A percentile compares a stretch with the other conserved stretches of the same genome.
Evolutionary conservation across 2,113 vertebrate genomes (phyloP).

Genomic region (Strix aluco): DNA sequence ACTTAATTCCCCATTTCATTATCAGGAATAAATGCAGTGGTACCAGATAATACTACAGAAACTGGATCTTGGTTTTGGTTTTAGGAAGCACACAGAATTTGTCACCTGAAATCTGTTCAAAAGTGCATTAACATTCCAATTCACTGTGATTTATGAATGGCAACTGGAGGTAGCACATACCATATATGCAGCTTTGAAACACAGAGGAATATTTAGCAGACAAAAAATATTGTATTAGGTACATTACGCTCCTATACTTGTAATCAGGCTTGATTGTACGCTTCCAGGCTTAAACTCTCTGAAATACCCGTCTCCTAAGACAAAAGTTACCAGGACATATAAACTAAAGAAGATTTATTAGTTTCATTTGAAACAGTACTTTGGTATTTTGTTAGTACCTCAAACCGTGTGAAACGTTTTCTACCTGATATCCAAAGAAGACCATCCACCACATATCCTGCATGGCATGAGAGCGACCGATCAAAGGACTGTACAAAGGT

Average conservation of each 20-base stretch:
- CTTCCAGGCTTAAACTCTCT: not conserved
- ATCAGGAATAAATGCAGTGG: not conserved
- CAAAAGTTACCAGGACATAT: not conserved
- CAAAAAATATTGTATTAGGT: not conserved
- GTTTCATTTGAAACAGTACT: not conserved
- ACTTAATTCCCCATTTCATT: not conserved
- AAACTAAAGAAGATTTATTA: not conserved
- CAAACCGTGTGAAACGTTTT: conserved; percentile 46
- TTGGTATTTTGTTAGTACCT: conserved; percentile 27
- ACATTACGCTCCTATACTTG: not conserved
- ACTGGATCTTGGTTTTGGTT: not conserved
- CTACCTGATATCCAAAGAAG: conserved; percentile 99
- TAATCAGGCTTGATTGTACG: not conserved
- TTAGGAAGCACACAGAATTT: not conserved
- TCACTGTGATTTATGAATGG: not conserved
- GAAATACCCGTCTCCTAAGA: not conserved
- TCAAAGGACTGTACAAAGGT: conserved; percentile 94
- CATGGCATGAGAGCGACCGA: conserved; percentile 95
- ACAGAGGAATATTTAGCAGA: not conserved
- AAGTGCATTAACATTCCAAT: not conserved
- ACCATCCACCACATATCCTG: conserved; percentile 91
- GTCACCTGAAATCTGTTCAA: not conserved
- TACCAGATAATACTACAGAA: not conserved
- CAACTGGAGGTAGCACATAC: not conserved
- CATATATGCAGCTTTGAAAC: not conserved